phyloP scores from a whole-genome alignment of 2,113 vertebrate genomes.

The Chrysochloris asiatica region DNA sequence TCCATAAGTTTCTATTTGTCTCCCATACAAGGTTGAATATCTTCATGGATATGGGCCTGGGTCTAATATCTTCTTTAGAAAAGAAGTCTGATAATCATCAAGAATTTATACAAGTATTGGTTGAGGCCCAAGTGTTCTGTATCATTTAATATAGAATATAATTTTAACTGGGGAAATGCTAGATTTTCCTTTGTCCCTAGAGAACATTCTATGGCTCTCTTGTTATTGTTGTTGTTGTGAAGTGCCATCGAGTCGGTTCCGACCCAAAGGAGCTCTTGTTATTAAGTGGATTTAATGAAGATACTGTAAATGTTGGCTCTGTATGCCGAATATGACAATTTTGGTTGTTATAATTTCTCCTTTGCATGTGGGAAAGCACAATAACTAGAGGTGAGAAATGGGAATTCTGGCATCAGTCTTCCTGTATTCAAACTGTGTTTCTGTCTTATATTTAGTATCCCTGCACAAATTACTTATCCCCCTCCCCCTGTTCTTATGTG shows the following conservation, averaged over 20 bases:
- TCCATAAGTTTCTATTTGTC: neutral
- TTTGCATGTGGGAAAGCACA: slow-evolving; percentile 38
- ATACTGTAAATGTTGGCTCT: slow-evolving; percentile 8
- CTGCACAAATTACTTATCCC: neutral
- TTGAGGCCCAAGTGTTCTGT: neutral
- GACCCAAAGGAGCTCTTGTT: too few relatives aligned
- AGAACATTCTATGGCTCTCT: neutral
- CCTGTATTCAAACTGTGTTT: neutral
- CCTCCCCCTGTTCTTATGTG: neutral
- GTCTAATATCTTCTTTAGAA: neutral
- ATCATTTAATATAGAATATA: slow-evolving; percentile 31
- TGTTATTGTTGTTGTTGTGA: slow-evolving; percentile 4
- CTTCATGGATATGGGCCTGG: neutral
- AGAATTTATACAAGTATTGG: neutral
- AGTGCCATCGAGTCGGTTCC: too few relatives aligned
- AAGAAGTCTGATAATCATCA: neutral
- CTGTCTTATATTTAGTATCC: slow-evolving; percentile 8
- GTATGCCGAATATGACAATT: neutral
- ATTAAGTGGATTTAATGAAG: too few relatives aligned
- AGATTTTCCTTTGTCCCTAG: neutral
- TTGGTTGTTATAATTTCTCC: neutral
- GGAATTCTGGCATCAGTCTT: slow-evolving; percentile 1
- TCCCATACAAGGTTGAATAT: neutral
- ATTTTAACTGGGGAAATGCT: neutral
- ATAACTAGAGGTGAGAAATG: neutral